Conservation (phyloP, 2,113 vertebrate species). For the Agapornis roseicollis region DNA sequence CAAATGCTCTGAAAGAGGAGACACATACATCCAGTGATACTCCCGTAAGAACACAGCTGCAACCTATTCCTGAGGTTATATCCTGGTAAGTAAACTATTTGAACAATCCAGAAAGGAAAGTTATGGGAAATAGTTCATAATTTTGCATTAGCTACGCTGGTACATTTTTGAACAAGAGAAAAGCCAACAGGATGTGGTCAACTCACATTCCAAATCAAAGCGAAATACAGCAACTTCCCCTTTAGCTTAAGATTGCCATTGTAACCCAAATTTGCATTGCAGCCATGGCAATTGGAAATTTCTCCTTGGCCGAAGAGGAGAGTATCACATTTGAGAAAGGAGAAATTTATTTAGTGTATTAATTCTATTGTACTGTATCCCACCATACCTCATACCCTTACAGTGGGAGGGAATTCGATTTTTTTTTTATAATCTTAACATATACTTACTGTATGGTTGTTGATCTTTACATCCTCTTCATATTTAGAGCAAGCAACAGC, state of each 20-base stretch:
- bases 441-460: slow-evolving; percentile 89
- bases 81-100: neutral
- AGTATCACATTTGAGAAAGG: neutral
- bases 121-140: neutral
- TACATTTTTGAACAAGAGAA: neutral
- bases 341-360: neutral
- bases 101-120: neutral
- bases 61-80: neutral
- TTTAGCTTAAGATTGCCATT: neutral
- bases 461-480: slow-evolving; percentile 92
- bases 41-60: neutral
- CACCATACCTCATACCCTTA: neutral
- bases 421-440: neutral
- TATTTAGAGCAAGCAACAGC: slow-evolving; percentile 95
- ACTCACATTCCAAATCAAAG: neutral
- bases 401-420: neutral
- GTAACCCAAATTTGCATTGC: neutral
- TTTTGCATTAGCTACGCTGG: neutral
- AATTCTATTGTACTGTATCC: neutral
- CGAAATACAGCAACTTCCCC: neutral
- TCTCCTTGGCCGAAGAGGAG: neutral
- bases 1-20: slow-evolving; percentile 86
- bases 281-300: neutral
- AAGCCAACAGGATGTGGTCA: neutral
- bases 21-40: neutral